A percentile compares a stretch with the other conserved stretches of the same genome.
These are phyloP conservation scores for Napeogenes inachia DNA, from an alignment of 2,888 invertebrate species.

Conservation along the genomic window DNA sequence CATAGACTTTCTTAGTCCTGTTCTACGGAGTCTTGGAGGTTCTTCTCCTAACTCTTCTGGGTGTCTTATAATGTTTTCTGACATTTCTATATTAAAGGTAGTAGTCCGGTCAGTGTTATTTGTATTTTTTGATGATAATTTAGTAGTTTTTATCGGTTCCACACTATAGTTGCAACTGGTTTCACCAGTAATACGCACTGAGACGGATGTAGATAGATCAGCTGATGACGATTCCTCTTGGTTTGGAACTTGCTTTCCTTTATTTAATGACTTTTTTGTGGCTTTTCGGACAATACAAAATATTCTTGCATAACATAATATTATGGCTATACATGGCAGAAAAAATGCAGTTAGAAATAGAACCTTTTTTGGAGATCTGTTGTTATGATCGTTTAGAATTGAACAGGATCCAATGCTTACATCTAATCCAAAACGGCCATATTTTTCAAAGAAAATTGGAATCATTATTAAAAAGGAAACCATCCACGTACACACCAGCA, in stretches of 20 bases:
- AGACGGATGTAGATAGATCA: constrained; percentile 30
- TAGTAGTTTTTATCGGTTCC: constrained; percentile 18
- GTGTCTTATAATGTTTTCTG: constrained; percentile 16
- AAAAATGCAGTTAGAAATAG: constrained; percentile 90
- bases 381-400: constrained; percentile 81
- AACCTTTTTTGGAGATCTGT: constrained; percentile 84
- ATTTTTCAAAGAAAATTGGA: constrained; percentile 84
- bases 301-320: constrained; percentile 89
- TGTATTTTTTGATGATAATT: constrained; percentile 7
- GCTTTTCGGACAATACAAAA: constrained; percentile 86
- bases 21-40: constrained; percentile 44
- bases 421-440: constrained; percentile 89
- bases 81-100: constrained; percentile 29
- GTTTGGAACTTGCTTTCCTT: constrained; percentile 42
- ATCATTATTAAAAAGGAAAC: constrained; percentile 82
- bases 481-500: constrained; percentile 85
- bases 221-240: constrained; percentile 31
- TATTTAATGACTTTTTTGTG: constrained; percentile 76
- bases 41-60: constrained; percentile 21
- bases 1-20: constrained; percentile 53
- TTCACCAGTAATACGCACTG: constrained; percentile 23
- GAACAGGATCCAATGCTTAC: constrained; percentile 86
- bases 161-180: constrained; percentile 20
- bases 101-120: constrained; percentile 14
- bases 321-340: constrained; percentile 88